phyloP scores from a whole-genome alignment of 1,140 invertebrate genomes.

The Drosophila subpulchrella region DNA sequence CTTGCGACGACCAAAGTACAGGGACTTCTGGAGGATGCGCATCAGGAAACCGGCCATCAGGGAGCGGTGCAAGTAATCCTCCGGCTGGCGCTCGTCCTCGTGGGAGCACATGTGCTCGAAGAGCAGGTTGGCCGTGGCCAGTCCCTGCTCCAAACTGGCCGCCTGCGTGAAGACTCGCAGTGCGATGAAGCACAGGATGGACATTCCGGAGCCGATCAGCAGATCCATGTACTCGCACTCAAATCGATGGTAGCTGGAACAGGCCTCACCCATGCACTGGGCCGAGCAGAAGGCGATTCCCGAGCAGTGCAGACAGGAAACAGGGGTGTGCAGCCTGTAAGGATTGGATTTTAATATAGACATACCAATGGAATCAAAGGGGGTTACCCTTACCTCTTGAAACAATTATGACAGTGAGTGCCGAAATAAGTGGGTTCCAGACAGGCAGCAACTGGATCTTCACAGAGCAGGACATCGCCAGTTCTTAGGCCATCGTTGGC shows the following conservation, averaged over 20 bases:
- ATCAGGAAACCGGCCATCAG: slow-evolving; percentile 92
- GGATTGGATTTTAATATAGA: no score
- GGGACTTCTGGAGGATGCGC: slow-evolving; percentile 88
- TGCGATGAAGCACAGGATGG: slow-evolving; percentile 90
- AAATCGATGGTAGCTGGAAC: slow-evolving; percentile 90
- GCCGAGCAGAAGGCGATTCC: slow-evolving; percentile 91
- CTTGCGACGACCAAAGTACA: slow-evolving; percentile 86
- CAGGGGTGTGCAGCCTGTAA: slow-evolving; percentile 86
- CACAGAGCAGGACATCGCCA: slow-evolving; percentile 89
- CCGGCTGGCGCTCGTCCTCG: slow-evolving; percentile 86
- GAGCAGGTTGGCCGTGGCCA: slow-evolving; percentile 84
- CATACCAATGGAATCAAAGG: neutral
- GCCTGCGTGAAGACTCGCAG: slow-evolving; percentile 90
- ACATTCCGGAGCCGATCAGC: slow-evolving; percentile 92
- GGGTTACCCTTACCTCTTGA: slow-evolving; percentile 86
- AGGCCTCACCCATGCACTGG: slow-evolving; percentile 88
- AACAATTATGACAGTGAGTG: slow-evolving; percentile 94
- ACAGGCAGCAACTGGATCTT: slow-evolving; percentile 91
- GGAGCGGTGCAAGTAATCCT: slow-evolving; percentile 91
- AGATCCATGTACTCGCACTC: slow-evolving; percentile 92
- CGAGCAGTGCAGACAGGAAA: slow-evolving; percentile 91
- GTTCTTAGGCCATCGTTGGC: slow-evolving; percentile 87
- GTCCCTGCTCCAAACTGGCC: slow-evolving; percentile 62
- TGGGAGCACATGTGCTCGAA: slow-evolving; percentile 89
- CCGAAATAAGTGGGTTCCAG: slow-evolving; percentile 90